Evolutionary conservation across 2,113 vertebrate genomes (phyloP), one percentile per base, ranked within the genome.

Genomic region (Prionailurus viverrinus): DNA sequence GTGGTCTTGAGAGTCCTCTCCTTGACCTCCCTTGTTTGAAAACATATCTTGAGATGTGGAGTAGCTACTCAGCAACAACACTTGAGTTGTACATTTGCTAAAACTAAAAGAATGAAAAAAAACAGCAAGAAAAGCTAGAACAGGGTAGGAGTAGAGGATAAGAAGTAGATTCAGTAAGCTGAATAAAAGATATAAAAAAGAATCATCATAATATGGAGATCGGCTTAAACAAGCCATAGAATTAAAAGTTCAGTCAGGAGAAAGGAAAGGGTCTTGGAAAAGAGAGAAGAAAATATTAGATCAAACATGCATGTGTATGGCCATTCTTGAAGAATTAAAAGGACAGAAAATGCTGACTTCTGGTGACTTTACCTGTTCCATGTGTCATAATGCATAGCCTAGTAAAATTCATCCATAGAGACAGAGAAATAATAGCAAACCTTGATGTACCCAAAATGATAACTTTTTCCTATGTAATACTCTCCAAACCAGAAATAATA

Each of bases 21-120:
- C 3, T 9, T 58, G 10, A 4, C 9, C 12, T 66, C 58, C 23
- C 74, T 27, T 71, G 19, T 45, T 83, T 95, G 25, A 61, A 96
- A 95, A 58, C 2, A 63, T 61, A 89, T 71, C 15, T 96, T 53
- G 36, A 81, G 29, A 91, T 2, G 11, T 8, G 6, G 10, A 63
- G 18, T 71, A 51, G 1, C 65, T 92, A 48, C 4, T 66, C 14
- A 85, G n/a, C 55, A 21, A 27, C 25, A 48, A 76, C 66, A 48
- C 11, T 14, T 79, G n/a, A 80, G 8, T 11, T 73, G 45, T n/a
- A 18, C 7, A 13, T n/a, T 80, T 95, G 5, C 33, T 80, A 10
- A 95, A 76, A 74, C 21, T 18, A 94, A 96, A 82, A 58, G 10
- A 63, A 61, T 21, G 4, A n/a, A 25, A 41, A 65, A 55, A 68